These are phyloP conservation scores for Brenthis hecate DNA, from an alignment of 2,888 invertebrate species.

Conservation along the genomic window DNA sequence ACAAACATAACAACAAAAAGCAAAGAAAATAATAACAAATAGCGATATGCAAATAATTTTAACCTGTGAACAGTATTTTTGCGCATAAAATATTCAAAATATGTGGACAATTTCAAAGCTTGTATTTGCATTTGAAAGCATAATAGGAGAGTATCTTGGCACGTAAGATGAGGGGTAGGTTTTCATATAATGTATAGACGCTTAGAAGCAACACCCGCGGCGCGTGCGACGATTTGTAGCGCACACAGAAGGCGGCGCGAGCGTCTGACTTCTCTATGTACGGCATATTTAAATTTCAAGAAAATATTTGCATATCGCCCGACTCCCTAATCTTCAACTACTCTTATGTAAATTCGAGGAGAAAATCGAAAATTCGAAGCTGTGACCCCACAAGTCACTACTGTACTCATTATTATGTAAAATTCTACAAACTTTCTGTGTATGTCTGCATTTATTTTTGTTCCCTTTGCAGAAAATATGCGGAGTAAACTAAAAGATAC, in stretches of 20 bases:
- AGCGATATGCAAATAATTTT: conserved; percentile 76
- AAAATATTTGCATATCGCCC: conserved; percentile 82
- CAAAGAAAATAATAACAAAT: conserved; percentile 60
- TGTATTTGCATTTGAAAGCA: conserved; percentile 75
- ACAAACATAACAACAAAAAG: conserved; percentile 79
- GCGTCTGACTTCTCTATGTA: conserved; percentile 49
- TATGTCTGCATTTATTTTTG: conserved; percentile 80
- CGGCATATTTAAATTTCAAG: conserved; percentile 67
- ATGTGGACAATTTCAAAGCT: conserved; percentile 43
- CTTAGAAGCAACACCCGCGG: conserved; percentile 64
- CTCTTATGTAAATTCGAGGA: conserved; percentile 74
- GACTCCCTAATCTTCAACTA: conserved; percentile 71
- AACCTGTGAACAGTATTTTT: conserved; percentile 29
- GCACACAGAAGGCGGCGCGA: conserved; percentile 51
- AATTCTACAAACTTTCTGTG: conserved; percentile 60
- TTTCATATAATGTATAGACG: conserved; percentile 65
- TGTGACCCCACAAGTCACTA: conserved; percentile 70
- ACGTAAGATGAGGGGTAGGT: conserved; percentile 58
- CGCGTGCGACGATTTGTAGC: conserved; percentile 64
- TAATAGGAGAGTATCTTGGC: conserved; percentile 62
- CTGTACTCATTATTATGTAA: conserved; percentile 68
- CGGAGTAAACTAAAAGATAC: conserved; percentile 73
- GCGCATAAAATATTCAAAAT: conserved; percentile 33
- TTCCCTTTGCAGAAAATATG: conserved; percentile 61
- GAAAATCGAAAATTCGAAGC: conserved; percentile 74